phyloP scores from a whole-genome alignment of 2,113 vertebrate genomes.

The Equus quagga region DNA sequence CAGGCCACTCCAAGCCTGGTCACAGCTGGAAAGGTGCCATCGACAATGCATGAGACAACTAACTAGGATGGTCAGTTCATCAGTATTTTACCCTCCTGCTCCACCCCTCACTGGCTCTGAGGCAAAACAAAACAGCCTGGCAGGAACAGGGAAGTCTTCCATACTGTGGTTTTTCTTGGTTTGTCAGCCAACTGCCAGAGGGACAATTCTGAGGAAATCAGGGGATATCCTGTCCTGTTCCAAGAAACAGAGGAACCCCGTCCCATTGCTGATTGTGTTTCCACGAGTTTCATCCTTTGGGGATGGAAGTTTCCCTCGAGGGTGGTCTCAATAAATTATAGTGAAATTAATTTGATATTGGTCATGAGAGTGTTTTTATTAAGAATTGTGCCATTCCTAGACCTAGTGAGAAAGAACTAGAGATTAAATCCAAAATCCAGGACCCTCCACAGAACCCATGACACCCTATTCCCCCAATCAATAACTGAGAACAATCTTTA shows the following conservation, averaged over 20 bases:
- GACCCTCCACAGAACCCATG: not conserved
- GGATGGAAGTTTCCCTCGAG: not conserved
- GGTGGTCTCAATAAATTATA: not conserved
- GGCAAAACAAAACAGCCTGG: not conserved
- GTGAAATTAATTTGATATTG: not conserved
- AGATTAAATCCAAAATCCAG: not conserved
- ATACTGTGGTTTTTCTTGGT: not conserved
- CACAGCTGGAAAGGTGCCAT: not conserved
- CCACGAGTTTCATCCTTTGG: not conserved
- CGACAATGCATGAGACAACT: not conserved
- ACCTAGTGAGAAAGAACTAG: not conserved
- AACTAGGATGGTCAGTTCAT: not conserved
- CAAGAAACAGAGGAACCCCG: not conserved
- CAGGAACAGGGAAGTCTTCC: accelerated
- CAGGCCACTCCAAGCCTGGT: not conserved
- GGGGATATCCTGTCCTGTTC: not conserved
- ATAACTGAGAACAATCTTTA: not conserved
- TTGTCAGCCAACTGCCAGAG: not conserved
- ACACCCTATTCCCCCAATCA: not conserved
- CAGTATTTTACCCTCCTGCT: not conserved
- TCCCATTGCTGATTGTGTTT: not conserved
- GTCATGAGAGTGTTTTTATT: not conserved
- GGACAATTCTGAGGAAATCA: not conserved
- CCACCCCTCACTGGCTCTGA: not conserved
- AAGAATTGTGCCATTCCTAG: not conserved